These are phyloP conservation scores for Tyrannus savana DNA, from an alignment of 2,113 vertebrate genomes.

Conservation along the genomic window DNA sequence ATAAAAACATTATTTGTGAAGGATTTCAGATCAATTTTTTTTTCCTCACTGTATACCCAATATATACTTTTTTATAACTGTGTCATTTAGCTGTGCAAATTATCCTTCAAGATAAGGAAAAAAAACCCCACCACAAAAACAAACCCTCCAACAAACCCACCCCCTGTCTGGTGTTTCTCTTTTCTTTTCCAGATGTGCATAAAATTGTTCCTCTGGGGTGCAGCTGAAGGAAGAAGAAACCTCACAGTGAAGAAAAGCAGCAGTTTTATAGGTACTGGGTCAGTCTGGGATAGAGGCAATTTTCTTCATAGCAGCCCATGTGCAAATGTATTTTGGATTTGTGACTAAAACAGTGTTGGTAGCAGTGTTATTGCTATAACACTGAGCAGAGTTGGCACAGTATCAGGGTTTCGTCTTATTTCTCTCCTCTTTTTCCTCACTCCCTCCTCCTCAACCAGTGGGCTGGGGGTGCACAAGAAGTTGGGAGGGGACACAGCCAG, in stretches of 20 bases:
- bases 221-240: background rate
- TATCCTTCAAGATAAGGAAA: background rate
- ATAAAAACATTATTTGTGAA: conserved; percentile 53
- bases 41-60: background rate
- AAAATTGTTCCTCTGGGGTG: background rate
- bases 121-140: background rate
- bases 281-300: background rate
- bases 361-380: accelerated
- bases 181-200: background rate
- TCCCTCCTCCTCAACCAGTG: background rate
- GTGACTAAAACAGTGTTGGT: background rate
- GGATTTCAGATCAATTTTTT: conserved; percentile 43
- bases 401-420: background rate
- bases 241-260: background rate
- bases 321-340: background rate
- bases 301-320: background rate
- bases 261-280: background rate
- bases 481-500: background rate
- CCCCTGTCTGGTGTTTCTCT: background rate
- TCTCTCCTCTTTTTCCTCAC: background rate
- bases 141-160: background rate
- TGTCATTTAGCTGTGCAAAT: conserved; percentile 20
- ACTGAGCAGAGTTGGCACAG: background rate
- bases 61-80: background rate
- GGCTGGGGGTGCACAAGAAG: too few species aligned